Base-by-base conservation (phyloP, 1,140 invertebrate species). In the Nixonia krombeini region DNA sequence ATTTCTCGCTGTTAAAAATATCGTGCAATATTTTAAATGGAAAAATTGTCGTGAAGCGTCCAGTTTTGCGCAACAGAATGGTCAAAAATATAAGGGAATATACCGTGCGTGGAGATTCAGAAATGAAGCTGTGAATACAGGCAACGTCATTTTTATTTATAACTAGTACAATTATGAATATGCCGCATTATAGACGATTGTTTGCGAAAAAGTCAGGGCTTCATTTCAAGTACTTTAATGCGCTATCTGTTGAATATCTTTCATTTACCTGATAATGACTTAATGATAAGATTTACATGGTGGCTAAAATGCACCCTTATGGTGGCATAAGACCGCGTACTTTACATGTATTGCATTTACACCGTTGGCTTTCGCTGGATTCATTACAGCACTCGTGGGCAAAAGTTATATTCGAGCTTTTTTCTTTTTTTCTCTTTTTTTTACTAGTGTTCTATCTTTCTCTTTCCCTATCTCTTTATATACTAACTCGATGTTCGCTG, bases 331-430 rank as follows among this genome's bases (percentile, higher is more conserved):
- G 44, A 35, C 38, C 21, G 58, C 38, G 63, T 72, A 57, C 58
- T 57, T 69, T 55, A 57, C 44, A 67, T 72, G 37, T 51, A 72
- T 63, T 64, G 67, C 66, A 78, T 56, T 72, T 61, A 56, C 69
- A 72, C 57, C 65, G 74, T 80, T 80, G 66, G 76, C 78, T 80
- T 80, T 78, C 75, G 78, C 76, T 80, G 74, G 73, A 75, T 71
- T 69, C 62, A 70, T 67, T 25, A 50, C 38, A 63, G 58, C 52
- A 50, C 37, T 57, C 56, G 50, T 70, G 62, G 56, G 55, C 31
- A 46, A 40, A 42, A 42, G 46, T 62, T 65, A 62, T 50, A 57
- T 57, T 56, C 57, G 28, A 62, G 57, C 64, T 75, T 68, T 59
- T 70, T 53, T 44, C 25, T 50, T 58, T 62, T 58, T 57, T 51